phyloP scores from a whole-genome alignment of 2,113 vertebrate species.

The Trichechus manatus region DNA sequence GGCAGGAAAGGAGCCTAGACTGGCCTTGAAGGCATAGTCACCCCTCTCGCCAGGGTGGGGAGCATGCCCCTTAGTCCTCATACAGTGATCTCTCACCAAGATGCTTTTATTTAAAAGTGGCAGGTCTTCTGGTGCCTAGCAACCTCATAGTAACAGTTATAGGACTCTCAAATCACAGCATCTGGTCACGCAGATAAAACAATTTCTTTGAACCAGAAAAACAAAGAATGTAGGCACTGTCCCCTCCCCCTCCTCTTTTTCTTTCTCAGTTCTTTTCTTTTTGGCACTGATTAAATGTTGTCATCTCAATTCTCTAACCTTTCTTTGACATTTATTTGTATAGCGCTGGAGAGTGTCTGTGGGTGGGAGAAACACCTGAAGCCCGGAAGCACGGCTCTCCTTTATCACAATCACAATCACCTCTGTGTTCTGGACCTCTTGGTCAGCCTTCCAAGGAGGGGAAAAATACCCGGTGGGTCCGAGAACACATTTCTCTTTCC shows the following conservation, averaged over 20 bases:
- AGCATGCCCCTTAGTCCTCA: neutral
- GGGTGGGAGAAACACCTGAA: neutral
- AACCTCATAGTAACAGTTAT: neutral
- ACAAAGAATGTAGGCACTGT: neutral
- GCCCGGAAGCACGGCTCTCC: neutral
- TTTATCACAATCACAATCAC: neutral
- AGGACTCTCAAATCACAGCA: neutral
- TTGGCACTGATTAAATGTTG: neutral
- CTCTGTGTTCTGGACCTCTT: neutral
- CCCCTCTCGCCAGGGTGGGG: too few species aligned
- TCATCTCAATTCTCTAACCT: neutral
- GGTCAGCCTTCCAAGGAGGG: neutral
- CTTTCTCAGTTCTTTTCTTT: neutral
- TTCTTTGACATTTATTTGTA: neutral
- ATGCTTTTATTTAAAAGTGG: too few species aligned
- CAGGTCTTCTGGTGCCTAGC: neutral
- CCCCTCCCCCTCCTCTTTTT: neutral
- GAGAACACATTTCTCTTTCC: neutral
- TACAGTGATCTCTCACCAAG: fast-evolving
- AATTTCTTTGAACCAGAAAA: neutral
- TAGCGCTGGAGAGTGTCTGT: neutral
- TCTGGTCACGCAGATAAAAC: neutral
- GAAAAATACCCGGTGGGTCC: neutral
- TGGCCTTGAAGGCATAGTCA: too few species aligned
- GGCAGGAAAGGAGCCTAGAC: too few species aligned